phyloP scores from a whole-genome alignment of 2,113 vertebrate genomes.

The Catharus fuscescens region DNA sequence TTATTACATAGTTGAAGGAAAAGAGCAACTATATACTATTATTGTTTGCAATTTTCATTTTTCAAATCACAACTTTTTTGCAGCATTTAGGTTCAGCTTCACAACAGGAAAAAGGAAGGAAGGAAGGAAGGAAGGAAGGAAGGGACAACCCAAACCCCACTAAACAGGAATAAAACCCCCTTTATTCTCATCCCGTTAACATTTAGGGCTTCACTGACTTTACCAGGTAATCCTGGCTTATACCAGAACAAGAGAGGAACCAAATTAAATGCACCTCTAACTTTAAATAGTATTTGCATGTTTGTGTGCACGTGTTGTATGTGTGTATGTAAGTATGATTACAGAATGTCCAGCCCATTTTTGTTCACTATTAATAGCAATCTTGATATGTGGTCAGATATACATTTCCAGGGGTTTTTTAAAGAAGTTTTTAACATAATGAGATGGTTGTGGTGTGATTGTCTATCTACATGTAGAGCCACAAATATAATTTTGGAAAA shows the following conservation, averaged over 20 bases:
- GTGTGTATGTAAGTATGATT: not conserved
- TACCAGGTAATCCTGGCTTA: not conserved
- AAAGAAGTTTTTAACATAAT: not conserved
- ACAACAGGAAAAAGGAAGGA: too few species aligned
- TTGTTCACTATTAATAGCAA: not conserved
- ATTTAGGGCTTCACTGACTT: not conserved
- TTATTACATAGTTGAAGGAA: not conserved
- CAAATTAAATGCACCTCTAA: not conserved
- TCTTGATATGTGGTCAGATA: not conserved
- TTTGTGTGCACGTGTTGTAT: not conserved
- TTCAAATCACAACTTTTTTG: not conserved
- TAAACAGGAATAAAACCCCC: accelerated
- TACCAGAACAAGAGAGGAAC: not conserved
- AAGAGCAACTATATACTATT: not conserved
- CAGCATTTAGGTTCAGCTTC: not conserved
- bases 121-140: too few species aligned
- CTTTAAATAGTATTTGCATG: not conserved
- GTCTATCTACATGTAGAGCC: not conserved
- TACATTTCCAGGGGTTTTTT: not conserved
- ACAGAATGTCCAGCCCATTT: not conserved
- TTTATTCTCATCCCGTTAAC: not conserved
- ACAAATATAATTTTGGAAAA: not conserved
- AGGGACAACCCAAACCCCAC: accelerated
- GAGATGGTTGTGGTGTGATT: not conserved
- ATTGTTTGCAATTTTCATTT: not conserved